Conservation (phyloP, 1,140 invertebrate genomes). For the Spodoptera frugiperda region DNA sequence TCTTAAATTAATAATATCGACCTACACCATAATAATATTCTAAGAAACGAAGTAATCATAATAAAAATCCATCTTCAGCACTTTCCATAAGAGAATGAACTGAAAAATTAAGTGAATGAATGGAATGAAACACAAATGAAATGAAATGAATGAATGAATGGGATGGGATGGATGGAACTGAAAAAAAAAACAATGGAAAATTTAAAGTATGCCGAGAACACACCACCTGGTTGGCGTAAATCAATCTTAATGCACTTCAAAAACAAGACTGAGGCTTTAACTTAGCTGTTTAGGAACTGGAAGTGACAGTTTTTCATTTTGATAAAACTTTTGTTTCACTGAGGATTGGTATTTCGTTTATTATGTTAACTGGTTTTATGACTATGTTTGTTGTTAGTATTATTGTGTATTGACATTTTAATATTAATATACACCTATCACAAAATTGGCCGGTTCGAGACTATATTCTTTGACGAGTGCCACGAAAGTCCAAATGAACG, state of each 20-base stretch:
- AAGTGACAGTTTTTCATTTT: not conserved
- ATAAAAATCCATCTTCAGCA: not conserved
- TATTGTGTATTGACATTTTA: too few relatives aligned
- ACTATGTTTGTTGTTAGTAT: too few relatives aligned
- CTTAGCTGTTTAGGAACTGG: not conserved
- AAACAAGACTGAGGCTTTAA: conserved; percentile 6
- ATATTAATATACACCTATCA: too few relatives aligned
- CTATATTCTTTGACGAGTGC: too few relatives aligned
- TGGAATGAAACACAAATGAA: conserved; percentile 8
- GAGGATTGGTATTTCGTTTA: not conserved
- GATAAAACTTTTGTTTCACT: not conserved
- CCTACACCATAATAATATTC: too few relatives aligned
- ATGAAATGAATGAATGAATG: not conserved
- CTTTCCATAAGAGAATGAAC: not conserved
- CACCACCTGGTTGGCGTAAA: conserved; percentile 33
- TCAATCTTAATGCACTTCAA: conserved; percentile 39
- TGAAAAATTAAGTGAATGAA: not conserved
- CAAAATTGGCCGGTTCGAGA: too few relatives aligned
- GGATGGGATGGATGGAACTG: not conserved
- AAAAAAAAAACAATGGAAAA: conserved; percentile 21
- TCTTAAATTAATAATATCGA: too few relatives aligned
- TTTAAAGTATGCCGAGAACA: conserved; percentile 27
- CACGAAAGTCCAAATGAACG: too few relatives aligned
- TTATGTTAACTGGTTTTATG: not conserved
- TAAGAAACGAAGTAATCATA: too few relatives aligned